Conservation (phyloP, 2,888 invertebrate genomes). For the Lasioglossum lativentre region DNA sequence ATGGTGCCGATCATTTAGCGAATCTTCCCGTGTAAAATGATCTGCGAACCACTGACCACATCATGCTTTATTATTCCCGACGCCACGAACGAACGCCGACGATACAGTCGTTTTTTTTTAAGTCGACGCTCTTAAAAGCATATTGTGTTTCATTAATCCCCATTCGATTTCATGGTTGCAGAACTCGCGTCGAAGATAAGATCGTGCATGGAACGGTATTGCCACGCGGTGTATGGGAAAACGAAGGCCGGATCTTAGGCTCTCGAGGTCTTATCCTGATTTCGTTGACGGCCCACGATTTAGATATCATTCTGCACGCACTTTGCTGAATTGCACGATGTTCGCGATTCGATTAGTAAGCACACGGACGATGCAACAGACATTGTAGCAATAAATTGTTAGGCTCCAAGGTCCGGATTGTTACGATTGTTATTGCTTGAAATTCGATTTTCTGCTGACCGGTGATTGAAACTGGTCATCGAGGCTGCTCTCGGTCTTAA, state of each 20-base stretch:
- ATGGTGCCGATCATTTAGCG: background rate
- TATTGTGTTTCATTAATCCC: conserved; percentile 55
- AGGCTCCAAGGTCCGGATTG: background rate
- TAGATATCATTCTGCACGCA: conserved; percentile 47
- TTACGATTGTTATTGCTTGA: conserved; percentile 18
- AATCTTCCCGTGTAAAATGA: background rate
- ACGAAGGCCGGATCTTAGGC: background rate
- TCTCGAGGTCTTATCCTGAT: conserved; percentile 24
- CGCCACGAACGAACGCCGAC: conserved; percentile 10
- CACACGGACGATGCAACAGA: background rate
- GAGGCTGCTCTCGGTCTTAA: conserved; percentile 60
- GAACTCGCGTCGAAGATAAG: conserved; percentile 45
- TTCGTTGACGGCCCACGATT: conserved; percentile 50
- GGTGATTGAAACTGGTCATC: conserved; percentile 66
- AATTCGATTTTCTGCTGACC: background rate
- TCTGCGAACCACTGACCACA: background rate
- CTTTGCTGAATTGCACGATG: conserved; percentile 50
- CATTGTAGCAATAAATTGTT: conserved; percentile 15
- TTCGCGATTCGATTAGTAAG: conserved; percentile 45
- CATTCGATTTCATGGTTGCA: conserved; percentile 55
- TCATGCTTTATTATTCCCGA: background rate
- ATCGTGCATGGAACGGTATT: conserved; percentile 44
- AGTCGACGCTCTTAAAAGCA: conserved; percentile 37
- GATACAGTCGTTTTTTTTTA: conserved; percentile 26
- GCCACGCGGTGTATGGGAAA: conserved; percentile 41